Percentiles rank a stretch among this genome's conserved stretches.
Evolutionary conservation across 2,888 invertebrate species (phyloP).

Genomic region (Lordiphosa fenestrarum): DNA sequence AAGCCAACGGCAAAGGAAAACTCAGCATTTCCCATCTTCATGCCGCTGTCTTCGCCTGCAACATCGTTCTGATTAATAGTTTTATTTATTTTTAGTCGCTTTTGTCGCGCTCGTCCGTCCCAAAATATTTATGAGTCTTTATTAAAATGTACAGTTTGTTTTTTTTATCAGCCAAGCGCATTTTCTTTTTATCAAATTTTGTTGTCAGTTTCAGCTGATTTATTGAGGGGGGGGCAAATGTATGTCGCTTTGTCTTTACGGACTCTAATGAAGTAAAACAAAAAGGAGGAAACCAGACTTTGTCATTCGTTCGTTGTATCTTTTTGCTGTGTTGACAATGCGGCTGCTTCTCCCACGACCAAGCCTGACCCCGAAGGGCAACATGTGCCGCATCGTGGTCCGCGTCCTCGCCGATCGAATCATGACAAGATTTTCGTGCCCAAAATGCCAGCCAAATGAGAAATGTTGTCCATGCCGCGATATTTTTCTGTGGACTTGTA

Average conservation of each 20-base stretch:
- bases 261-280: conserved; percentile 47
- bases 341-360: conserved; percentile 48
- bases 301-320: conserved; percentile 15
- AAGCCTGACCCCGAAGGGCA: conserved; percentile 55
- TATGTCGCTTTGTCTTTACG: conserved; percentile 30
- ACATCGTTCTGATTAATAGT: conserved; percentile 71
- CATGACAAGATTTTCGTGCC: conserved; percentile 79
- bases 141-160: conserved; percentile 60
- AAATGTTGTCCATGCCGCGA: conserved; percentile 72
- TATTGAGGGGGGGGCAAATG: conserved; percentile 49
- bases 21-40: conserved; percentile 32
- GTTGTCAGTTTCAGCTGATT: conserved; percentile 63
- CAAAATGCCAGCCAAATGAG: conserved; percentile 66
- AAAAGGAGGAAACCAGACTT: conserved; percentile 1
- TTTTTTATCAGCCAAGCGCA: conserved; percentile 55
- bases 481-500: conserved; percentile 71
- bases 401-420: conserved; percentile 62
- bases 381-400: conserved; percentile 67
- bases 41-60: conserved; percentile 43
- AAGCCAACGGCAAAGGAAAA: conserved; percentile 33
- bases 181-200: conserved; percentile 61
- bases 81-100: conserved; percentile 74
- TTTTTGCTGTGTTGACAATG: conserved; percentile 25
- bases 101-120: conserved; percentile 46
- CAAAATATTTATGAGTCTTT: conserved; percentile 67